Evolutionary conservation across 2,888 invertebrate species (phyloP).

Genomic region (Orchesella flavescens): DNA sequence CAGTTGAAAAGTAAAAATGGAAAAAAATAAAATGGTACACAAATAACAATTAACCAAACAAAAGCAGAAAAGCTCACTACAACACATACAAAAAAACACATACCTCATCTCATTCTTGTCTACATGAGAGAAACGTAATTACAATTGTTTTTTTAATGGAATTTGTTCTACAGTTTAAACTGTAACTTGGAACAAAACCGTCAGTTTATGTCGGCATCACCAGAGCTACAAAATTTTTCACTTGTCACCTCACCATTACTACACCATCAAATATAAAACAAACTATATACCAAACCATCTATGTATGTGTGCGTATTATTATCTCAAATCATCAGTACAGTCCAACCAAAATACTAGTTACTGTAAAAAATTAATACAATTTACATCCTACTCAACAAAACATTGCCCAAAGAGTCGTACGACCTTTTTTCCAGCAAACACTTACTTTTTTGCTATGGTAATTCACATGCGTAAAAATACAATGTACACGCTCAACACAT

Average conservation of each 20-base stretch:
- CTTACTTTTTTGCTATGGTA: neutral
- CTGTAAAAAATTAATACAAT: neutral
- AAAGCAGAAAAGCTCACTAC: conserved; percentile 27
- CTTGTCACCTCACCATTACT: neutral
- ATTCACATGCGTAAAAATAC: conserved; percentile 20
- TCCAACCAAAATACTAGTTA: conserved; percentile 1
- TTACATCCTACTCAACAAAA: neutral
- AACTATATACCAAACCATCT: neutral
- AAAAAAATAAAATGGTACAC: neutral
- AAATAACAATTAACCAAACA: conserved; percentile 17
- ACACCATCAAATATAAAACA: neutral
- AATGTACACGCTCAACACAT: conserved; percentile 7
- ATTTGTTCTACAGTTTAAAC: neutral
- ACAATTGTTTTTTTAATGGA: neutral
- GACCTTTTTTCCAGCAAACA: neutral
- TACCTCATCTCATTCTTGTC: no score
- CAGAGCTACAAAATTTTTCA: neutral
- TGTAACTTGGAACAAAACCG: neutral
- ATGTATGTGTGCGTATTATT: no score
- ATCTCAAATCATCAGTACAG: conserved; percentile 7
- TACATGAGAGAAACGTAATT: no score
- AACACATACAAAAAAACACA: neutral
- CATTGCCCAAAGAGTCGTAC: neutral
- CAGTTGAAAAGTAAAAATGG: neutral
- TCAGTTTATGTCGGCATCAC: neutral